A percentile compares a stretch with the other conserved stretches of the same genome.
Evolutionary conservation across 2,797 vertebrate genomes (phyloP).

Genomic region (Falco cherrug): DNA sequence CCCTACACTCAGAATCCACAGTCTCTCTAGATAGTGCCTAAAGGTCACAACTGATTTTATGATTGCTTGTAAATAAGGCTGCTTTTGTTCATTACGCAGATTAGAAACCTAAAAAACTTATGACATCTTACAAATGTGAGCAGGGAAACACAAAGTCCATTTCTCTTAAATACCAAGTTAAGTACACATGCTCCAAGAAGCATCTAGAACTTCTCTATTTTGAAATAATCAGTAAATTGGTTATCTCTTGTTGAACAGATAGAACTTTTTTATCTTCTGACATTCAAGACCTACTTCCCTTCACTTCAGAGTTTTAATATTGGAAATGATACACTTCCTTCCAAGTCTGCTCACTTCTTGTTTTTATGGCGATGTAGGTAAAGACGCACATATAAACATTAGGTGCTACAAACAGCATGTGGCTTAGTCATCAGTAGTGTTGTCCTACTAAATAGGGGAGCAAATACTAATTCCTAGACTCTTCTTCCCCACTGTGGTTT

Average conservation of each 20-base stretch:
- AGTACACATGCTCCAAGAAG: neutral
- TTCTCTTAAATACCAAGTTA: neutral
- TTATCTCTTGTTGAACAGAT: neutral
- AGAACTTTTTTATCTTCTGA: neutral
- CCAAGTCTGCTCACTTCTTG: neutral
- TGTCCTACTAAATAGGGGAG: too few species aligned
- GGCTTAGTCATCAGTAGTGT: neutral
- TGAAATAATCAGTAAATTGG: neutral
- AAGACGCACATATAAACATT: neutral
- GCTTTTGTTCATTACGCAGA: conserved; percentile 2
- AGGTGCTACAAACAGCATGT: neutral
- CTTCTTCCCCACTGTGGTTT: neutral
- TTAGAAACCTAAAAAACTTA: neutral
- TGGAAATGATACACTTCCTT: neutral
- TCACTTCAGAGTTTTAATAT: neutral
- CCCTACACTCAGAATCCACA: neutral
- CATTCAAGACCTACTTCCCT: neutral
- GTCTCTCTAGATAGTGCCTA: neutral
- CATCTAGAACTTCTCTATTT: neutral
- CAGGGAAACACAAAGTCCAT: neutral
- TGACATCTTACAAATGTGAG: neutral
- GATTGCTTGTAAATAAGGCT: neutral
- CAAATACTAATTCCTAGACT: neutral
- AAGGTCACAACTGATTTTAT: neutral
- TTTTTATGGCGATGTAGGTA: neutral